These are phyloP conservation scores for Thripadectes ignobilis DNA, from an alignment of 2,797 vertebrate genomes.

Conservation along the genomic window DNA sequence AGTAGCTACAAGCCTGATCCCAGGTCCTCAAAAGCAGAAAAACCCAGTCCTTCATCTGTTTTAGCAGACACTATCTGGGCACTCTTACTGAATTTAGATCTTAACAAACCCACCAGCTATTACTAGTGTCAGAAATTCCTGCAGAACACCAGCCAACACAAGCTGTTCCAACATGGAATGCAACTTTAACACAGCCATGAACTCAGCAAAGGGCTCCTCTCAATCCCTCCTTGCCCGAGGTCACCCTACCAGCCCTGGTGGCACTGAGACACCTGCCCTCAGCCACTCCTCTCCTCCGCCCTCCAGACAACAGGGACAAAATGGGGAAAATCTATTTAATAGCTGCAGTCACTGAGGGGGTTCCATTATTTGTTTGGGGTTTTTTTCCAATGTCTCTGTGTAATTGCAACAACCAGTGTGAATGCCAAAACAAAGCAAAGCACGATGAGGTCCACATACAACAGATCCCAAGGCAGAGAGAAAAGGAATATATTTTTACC, in stretches of 20 bases:
- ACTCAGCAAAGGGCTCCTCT: background rate
- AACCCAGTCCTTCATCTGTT: background rate
- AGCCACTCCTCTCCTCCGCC: background rate
- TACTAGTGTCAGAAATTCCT: background rate
- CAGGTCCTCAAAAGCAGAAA: background rate
- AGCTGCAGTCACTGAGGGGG: background rate
- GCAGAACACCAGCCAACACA: background rate
- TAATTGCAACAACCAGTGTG: background rate
- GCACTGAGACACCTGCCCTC: background rate
- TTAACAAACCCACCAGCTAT: background rate
- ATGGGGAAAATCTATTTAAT: background rate
- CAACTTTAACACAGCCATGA: background rate
- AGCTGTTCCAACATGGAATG: background rate
- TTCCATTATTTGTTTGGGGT: rapidly evolving
- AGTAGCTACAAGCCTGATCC: background rate
- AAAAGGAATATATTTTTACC: background rate
- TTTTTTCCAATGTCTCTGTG: background rate
- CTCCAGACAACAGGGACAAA: background rate
- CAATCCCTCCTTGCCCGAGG: rapidly evolving
- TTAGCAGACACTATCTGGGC: background rate
- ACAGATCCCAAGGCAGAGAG: background rate
- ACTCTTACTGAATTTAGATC: background rate
- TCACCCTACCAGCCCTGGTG: background rate
- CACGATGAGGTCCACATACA: rapidly evolving
- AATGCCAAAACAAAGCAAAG: background rate